Percentiles rank a stretch among this genome's conserved stretches.
Conservation (phyloP, 2,797 vertebrate genomes). For the Eulemur coronatus region DNA sequence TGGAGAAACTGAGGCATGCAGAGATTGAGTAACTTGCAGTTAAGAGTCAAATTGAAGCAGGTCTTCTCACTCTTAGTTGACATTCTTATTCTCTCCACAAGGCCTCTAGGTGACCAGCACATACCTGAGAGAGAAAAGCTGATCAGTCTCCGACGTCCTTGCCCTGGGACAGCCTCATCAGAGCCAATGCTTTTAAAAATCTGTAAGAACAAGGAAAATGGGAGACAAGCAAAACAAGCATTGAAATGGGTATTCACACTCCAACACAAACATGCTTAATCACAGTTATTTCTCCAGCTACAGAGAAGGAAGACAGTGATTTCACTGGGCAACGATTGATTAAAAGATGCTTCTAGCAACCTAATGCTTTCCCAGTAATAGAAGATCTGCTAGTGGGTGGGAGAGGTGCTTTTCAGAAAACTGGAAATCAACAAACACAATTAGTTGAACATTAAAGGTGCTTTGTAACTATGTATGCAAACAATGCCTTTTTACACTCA, state of each 20-base stretch:
- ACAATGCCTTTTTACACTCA: conserved; percentile 34
- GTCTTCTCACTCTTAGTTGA: background rate
- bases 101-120: conserved; percentile 47
- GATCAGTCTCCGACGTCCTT: conserved; percentile 94
- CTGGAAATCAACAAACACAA: conserved; percentile 45
- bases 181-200: conserved; percentile 93
- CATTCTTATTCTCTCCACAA: background rate
- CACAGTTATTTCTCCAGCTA: conserved; percentile 38
- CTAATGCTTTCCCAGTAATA: conserved; percentile 45
- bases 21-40: background rate
- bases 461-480: conserved; percentile 44
- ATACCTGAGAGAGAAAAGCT: conserved; percentile 97
- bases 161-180: conserved; percentile 90
- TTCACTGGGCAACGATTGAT: conserved; percentile 75
- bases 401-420: conserved; percentile 14
- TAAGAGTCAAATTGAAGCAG: background rate
- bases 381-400: background rate
- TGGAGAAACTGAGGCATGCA: background rate
- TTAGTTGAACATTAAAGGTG: conserved; percentile 23
- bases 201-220: conserved; percentile 83
- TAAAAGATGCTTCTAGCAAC: conserved; percentile 63
- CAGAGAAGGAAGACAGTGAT: conserved; percentile 57
- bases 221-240: conserved; percentile 57
- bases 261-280: background rate
- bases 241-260: background rate